A percentile compares a stretch with the other conserved stretches of the same genome.
Conservation (phyloP, 2,113 vertebrate genomes). For the Bombycilla garrulus region DNA sequence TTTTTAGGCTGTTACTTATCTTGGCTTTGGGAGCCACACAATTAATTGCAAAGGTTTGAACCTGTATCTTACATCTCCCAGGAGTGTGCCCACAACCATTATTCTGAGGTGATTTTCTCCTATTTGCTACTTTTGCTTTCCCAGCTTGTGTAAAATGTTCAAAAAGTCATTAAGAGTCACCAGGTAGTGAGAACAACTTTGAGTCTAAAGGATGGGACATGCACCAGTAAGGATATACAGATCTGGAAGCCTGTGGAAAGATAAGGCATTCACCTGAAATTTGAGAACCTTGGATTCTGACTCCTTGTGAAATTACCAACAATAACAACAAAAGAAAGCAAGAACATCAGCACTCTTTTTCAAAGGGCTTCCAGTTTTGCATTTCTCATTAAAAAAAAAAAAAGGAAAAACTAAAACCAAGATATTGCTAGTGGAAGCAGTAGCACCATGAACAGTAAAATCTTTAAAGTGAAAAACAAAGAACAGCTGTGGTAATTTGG, state of each 20-base stretch:
- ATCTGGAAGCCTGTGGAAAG: not conserved
- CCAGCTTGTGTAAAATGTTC: not conserved
- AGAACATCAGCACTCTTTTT: not conserved
- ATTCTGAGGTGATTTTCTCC: not conserved
- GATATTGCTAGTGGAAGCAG: not conserved
- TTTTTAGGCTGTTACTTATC: not conserved
- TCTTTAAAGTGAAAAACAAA: not conserved
- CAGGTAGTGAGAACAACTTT: fast-evolving
- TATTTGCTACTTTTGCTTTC: not conserved
- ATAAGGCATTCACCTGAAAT: not conserved
- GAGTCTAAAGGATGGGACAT: not conserved
- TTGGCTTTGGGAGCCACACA: not conserved
- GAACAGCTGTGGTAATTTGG: not conserved
- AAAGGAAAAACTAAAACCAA: not conserved
- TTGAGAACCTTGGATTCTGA: not conserved
- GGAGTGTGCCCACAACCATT: not conserved
- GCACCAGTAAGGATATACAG: not conserved
- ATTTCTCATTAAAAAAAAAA: not conserved
- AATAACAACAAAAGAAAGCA: not conserved
- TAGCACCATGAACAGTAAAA: not conserved
- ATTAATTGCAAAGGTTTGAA: not conserved
- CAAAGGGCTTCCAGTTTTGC: not conserved
- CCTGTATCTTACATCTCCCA: not conserved
- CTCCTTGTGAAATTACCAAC: not conserved
- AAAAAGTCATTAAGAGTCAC: not conserved